phyloP scores from a whole-genome alignment of 1,140 invertebrate genomes.

The Drosophila nikananu region DNA sequence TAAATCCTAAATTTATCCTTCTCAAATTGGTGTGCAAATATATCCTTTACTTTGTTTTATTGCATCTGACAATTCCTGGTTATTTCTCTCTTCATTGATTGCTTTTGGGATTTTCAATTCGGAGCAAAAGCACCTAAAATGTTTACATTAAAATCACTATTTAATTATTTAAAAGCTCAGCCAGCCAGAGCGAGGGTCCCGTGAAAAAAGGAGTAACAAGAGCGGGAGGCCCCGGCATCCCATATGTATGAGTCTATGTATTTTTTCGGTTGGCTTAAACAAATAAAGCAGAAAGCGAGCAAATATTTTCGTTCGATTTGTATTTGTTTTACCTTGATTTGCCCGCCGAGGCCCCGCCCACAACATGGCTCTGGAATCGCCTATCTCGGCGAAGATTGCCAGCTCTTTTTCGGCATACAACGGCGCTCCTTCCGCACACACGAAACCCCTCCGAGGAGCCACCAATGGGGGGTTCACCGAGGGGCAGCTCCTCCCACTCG shows the following conservation, averaged over 20 bases:
- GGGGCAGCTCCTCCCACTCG: slow-evolving; percentile 70
- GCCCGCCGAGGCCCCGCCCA: slow-evolving; percentile 58
- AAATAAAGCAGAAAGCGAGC: slow-evolving; percentile 58
- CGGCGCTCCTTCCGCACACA: slow-evolving; percentile 55
- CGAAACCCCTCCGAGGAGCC: slow-evolving; percentile 20
- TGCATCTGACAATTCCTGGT: not conserved
- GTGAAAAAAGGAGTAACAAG: slow-evolving; percentile 13
- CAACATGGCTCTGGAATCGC: slow-evolving; percentile 59
- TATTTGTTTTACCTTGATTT: slow-evolving; percentile 84
- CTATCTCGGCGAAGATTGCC: slow-evolving; percentile 39
- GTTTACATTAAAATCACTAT: slow-evolving; percentile 75
- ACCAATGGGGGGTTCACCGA: slow-evolving; percentile 52
- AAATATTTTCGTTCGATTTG: slow-evolving; percentile 81
- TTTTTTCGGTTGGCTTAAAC: slow-evolving; percentile 36
- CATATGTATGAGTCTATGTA: slow-evolving; percentile 19
- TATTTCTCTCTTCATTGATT: slow-evolving; percentile 26
- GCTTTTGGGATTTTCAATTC: slow-evolving; percentile 12
- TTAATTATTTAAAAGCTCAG: slow-evolving; percentile 75
- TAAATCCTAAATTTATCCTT: no score
- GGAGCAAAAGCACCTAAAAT: slow-evolving; percentile 37
- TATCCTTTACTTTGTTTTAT: not conserved
- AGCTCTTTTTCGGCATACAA: slow-evolving; percentile 42
- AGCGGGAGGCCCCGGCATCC: slow-evolving; percentile 1
- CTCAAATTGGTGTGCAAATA: not conserved
- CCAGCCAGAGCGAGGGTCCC: slow-evolving; percentile 12